A percentile compares a stretch with the other conserved stretches of the same genome.
Conservation (phyloP, 1,140 invertebrate genomes). For the Drosophila guanche region DNA sequence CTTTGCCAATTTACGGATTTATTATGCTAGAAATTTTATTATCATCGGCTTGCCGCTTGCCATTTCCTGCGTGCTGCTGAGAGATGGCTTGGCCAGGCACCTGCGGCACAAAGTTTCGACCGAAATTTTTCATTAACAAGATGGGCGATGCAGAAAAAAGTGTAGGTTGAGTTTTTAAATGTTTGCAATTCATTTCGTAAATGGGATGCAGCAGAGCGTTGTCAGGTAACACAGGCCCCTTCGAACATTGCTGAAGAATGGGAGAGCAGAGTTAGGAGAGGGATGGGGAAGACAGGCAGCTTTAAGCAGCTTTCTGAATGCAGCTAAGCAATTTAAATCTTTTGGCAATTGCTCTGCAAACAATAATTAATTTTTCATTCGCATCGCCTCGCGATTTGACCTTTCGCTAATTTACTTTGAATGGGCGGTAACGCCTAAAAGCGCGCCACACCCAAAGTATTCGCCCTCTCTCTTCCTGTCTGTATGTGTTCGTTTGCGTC, state of each 20-base stretch:
- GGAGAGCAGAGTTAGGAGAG: not conserved
- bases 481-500: constrained; percentile 40
- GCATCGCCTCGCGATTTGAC: constrained; percentile 45
- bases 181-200: constrained; percentile 67
- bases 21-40: constrained; percentile 74
- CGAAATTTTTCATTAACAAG: constrained; percentile 56
- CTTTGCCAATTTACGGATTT: constrained; percentile 78
- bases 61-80: constrained; percentile 17
- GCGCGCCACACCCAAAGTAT: constrained; percentile 45
- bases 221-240: not conserved
- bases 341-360: constrained; percentile 59
- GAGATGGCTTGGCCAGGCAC: constrained; percentile 54
- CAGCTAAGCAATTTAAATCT: constrained; percentile 51
- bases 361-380: constrained; percentile 69
- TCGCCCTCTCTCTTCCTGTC: constrained; percentile 8
- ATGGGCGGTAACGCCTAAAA: constrained; percentile 45
- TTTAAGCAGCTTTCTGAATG: constrained; percentile 23
- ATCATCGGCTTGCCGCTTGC: constrained; percentile 38
- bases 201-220: constrained; percentile 40
- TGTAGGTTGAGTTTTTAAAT: constrained; percentile 39
- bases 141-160: constrained; percentile 9
- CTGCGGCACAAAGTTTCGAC: constrained; percentile 63
- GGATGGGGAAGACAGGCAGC: not conserved
- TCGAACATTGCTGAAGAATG: not conserved
- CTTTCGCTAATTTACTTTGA: constrained; percentile 72